Base-by-base conservation (phyloP, 2,888 invertebrate species). In the Plutella xylostella region DNA sequence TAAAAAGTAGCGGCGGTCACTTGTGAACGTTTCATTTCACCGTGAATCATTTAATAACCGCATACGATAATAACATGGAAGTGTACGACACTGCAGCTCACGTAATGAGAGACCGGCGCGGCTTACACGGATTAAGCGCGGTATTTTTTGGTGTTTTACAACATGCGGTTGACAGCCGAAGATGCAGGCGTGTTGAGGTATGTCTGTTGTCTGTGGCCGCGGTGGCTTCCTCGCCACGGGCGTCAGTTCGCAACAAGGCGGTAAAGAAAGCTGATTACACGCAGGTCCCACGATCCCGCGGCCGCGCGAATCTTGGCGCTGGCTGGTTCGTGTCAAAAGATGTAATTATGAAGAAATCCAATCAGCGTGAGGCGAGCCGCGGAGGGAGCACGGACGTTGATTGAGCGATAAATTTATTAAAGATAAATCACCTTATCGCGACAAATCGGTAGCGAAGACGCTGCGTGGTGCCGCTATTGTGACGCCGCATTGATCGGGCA, bases 271-370 rank as follows among this genome's bases (percentile, higher is more conserved):
- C 73, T 79, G 80, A 80, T 79, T 80, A 77, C 68, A 78, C 73
- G 76, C 74, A 77, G 78, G 75, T 82, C 82, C 79, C 82, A 82
- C 82, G 82, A 76, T 79, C 80, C 70, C 74, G 56, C 73, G 75
- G 65, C 75, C 76, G 65, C 71, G 65, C 76, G 67, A 70, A 68
- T 34, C 18, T 12, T 7, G 31, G 20, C 22, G 22, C 18, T 82
- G 73, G 74, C 79, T 73, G 74, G 70, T 74, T 77, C 79, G 71
- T 77, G 82, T 83, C 82, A 82, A 82, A 83, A 82, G 77, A 80
- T 78, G 79, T 83, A 83, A 83, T 83, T 83, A 82, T 77, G 77
- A 80, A 77, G 78, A 78, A 82, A 83, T 76, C 78, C 82, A 83
- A 83, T 83, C 82, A 83, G 69, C 72, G 65, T 66, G 65, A 61